These are phyloP conservation scores for Balearica regulorum DNA, from an alignment of 2,797 vertebrate species.

Conservation along the genomic window DNA sequence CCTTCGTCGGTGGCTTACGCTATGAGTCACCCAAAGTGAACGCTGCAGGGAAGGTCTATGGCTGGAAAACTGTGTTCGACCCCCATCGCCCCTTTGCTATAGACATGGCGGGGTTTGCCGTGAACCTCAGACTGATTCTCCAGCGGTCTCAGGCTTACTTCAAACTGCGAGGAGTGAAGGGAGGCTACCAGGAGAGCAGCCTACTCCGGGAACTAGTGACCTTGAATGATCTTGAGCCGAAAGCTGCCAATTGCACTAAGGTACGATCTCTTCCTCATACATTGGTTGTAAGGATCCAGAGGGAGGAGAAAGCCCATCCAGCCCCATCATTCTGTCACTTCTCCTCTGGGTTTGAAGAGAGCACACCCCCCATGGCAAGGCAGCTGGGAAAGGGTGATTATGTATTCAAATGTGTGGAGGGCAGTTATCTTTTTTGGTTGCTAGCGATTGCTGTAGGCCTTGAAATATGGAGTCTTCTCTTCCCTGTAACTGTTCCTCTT, in stretches of 20 bases:
- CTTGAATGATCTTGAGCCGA: slow-evolving; percentile 95
- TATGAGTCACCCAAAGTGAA: slow-evolving; percentile 97
- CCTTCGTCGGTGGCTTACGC: slow-evolving; percentile 93
- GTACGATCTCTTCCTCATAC: slow-evolving; percentile 30
- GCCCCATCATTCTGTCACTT: rapidly evolving
- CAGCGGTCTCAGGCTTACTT: slow-evolving; percentile 97
- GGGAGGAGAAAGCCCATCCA: rapidly evolving
- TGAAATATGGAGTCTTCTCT: neutral
- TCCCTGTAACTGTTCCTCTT: neutral
- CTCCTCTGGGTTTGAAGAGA: neutral
- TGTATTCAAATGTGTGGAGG: neutral
- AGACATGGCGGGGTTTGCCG: slow-evolving; percentile 98
- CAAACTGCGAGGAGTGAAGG: slow-evolving; percentile 95
- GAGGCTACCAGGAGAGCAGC: slow-evolving; percentile 98
- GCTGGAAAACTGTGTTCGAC: slow-evolving; percentile 98
- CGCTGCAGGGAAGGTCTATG: slow-evolving; percentile 93
- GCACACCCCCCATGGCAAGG: rapidly evolving
- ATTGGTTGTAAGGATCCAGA: rapidly evolving
- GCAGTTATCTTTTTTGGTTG: neutral
- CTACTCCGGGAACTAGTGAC: slow-evolving; percentile 95
- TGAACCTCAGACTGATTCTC: slow-evolving; percentile 94
- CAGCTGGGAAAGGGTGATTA: neutral
- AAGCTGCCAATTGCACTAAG: slow-evolving; percentile 99
- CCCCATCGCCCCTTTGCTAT: slow-evolving; percentile 97
- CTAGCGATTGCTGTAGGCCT: neutral